A percentile compares a stretch with the other conserved stretches of the same genome.
phyloP scores from a whole-genome alignment of 2,888 invertebrate species.

The Epirrhoe alternata region DNA sequence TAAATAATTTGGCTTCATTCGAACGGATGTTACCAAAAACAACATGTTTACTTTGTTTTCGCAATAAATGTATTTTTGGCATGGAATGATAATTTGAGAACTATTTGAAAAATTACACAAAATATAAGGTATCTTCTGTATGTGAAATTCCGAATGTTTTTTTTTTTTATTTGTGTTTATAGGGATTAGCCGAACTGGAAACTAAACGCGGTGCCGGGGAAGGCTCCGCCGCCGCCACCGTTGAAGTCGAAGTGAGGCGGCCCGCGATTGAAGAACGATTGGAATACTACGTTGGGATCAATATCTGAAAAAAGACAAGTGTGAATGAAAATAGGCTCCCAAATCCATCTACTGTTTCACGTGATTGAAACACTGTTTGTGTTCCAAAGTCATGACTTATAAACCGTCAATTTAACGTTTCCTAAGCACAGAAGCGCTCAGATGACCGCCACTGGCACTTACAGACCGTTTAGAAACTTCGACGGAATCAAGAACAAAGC shows the following conservation, averaged over 20 bases:
- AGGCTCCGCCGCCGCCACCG: conserved; percentile 77
- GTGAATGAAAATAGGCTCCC: not conserved
- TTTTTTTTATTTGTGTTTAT: conserved; percentile 24
- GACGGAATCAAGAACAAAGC: too few relatives aligned
- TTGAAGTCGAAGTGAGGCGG: conserved; percentile 82
- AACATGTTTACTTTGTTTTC: conserved; percentile 25
- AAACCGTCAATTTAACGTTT: too few relatives aligned
- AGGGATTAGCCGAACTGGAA: conserved; percentile 88
- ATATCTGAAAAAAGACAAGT: conserved; percentile 85
- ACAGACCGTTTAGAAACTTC: too few relatives aligned
- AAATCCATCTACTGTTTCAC: not conserved
- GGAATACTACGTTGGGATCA: conserved; percentile 94
- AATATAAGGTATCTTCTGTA: conserved; percentile 15
- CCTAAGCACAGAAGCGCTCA: too few relatives aligned
- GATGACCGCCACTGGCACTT: too few relatives aligned
- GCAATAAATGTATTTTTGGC: conserved; percentile 24
- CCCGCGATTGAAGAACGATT: conserved; percentile 90
- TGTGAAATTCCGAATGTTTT: conserved; percentile 26
- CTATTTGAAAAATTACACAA: conserved; percentile 26
- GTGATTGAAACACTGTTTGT: too few relatives aligned
- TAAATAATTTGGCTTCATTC: conserved; percentile 14
- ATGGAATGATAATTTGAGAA: conserved; percentile 42
- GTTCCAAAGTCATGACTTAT: too few relatives aligned
- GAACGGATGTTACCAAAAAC: conserved; percentile 24
- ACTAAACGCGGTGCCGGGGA: conserved; percentile 86